Conservation (phyloP, 2,888 invertebrate species). For the Peribatodes rhomboidaria region DNA sequence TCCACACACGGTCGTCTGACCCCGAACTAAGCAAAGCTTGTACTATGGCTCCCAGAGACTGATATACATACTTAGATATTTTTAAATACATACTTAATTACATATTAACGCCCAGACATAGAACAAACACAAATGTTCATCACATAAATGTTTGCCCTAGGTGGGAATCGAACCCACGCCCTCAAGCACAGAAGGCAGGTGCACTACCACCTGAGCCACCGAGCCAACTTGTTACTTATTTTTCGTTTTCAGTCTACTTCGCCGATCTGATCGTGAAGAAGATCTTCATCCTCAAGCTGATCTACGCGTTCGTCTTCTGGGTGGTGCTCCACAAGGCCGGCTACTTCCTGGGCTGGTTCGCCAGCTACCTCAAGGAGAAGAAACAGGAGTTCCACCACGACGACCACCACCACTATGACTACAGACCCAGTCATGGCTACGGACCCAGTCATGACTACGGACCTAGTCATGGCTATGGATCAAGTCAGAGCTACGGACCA, state of each 20-base stretch:
- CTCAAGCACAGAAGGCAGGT: too few species aligned
- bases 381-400: conserved; percentile 63
- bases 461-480: conserved; percentile 14
- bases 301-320: conserved; percentile 79
- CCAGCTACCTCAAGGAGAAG: conserved; percentile 74
- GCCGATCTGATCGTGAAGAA: conserved; percentile 78
- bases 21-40: too few species aligned
- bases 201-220: too few species aligned
- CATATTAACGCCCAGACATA: too few species aligned
- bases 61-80: too few species aligned
- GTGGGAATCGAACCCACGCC: too few species aligned
- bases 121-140: too few species aligned
- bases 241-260: conserved; percentile 71
- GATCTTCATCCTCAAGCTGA: conserved; percentile 75
- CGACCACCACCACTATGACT: conserved; percentile 52
- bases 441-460: conserved; percentile 15
- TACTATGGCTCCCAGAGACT: too few species aligned
- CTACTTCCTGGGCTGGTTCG: conserved; percentile 79
- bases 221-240: too few species aligned
- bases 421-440: conserved; percentile 32
- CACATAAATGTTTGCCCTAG: too few species aligned
- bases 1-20: too few species aligned
- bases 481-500: conserved; percentile 26
- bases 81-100: too few species aligned
- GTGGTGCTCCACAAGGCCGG: conserved; percentile 79